Evolutionary conservation across 2,888 invertebrate species (phyloP), one percentile per base, ranked within the genome.

Genomic region (Sycophila texana): DNA sequence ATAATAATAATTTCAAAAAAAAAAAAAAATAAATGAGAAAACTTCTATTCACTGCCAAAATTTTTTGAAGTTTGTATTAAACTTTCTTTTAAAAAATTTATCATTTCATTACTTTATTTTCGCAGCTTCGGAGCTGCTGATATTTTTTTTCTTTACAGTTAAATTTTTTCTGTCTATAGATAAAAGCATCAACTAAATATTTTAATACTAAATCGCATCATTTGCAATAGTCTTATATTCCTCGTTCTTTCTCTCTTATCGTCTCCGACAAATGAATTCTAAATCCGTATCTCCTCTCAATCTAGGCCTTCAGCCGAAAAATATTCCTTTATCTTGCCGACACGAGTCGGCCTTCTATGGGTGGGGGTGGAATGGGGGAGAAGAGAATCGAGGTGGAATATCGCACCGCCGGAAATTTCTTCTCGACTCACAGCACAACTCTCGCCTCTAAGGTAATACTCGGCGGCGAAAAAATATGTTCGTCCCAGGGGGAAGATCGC

Each of bases 401-500:
- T 63, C 18, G 20, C 30, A 22, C 65, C 65, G 65, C 16, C 57
- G 77, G 68, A 74, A 79, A 79, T 79, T 81, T 81, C 77, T 77
- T 79, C 79, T 74, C 39, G 47, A 22, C 57, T n/a, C 72, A 30
- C 30, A 4, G 2, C 3, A 18, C 18, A 39, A 39, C 39, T 39
- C 73, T 58, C 39, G 58, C 58, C 47, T 74, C 75, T 68, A 78
- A 76, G 76, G 76, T 81, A 80, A 80, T 81, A 80, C 80, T 76
- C 76, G 39, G 39, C 72, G 76, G 57, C 78, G 74, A 82, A 82
- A 83, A 81, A 82, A 82, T 81, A 82, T 39, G 39, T 83, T 83
- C 79, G 58, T 76, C 82, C 76, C 82, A 16, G n/a, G 83, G 78
- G 83, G 79, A 66, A 78, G 79, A 83, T 83, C 83, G 74, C 75